Evolutionary conservation across 2,797 vertebrate genomes (phyloP).

Genomic region (Centroberyx gerrardi): DNA sequence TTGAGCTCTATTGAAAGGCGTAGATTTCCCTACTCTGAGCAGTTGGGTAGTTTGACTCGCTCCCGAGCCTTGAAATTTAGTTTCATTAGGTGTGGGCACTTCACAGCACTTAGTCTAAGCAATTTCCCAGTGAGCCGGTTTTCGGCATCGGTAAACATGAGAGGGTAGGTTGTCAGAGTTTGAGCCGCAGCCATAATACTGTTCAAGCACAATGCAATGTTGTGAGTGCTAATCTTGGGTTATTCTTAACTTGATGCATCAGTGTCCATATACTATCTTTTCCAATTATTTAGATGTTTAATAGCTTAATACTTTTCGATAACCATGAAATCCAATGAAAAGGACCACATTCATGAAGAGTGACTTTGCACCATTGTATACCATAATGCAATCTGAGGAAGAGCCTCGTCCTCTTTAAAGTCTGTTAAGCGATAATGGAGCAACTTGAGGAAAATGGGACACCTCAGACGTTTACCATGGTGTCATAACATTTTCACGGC

Average conservation of each 20-base stretch:
- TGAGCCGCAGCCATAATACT: conserved; percentile 5
- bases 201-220: background rate
- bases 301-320: background rate
- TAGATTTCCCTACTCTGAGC: too few relatives aligned
- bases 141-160: conserved; percentile 20
- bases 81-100: conserved; percentile 21
- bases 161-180: conserved; percentile 22
- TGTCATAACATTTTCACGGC: background rate
- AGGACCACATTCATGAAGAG: background rate
- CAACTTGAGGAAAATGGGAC: background rate
- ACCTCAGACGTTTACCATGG: background rate
- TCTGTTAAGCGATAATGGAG: conserved; percentile 6
- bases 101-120: background rate
- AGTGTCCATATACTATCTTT: background rate
- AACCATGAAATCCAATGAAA: background rate
- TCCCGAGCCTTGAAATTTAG: conserved; percentile 14
- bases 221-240: background rate
- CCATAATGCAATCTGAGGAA: background rate
- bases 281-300: background rate
- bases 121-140: conserved; percentile 24
- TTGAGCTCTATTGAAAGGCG: too few relatives aligned
- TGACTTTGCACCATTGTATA: background rate
- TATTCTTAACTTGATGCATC: background rate
- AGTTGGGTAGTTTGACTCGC: conserved; percentile 3
- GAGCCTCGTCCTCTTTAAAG: background rate